These are phyloP conservation scores for Poicephalus meyeri DNA, from an alignment of 2,113 vertebrate species.

Conservation along the genomic window DNA sequence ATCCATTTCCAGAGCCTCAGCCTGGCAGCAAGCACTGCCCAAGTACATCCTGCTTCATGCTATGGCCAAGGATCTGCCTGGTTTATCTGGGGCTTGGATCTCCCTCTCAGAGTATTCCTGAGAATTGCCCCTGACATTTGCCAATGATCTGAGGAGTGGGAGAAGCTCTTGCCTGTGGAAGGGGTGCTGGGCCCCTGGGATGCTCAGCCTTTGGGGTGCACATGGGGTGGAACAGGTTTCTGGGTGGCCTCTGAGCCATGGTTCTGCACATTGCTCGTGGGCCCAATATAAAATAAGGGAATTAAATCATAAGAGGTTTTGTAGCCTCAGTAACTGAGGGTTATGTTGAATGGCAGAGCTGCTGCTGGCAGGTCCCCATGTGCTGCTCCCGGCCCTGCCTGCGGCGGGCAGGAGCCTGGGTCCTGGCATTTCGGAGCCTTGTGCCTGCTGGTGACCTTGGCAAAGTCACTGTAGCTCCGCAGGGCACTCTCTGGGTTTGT, in stretches of 20 bases:
- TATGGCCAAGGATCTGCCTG: background rate
- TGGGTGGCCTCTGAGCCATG: background rate
- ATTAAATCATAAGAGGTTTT: background rate
- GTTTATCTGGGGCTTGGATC: background rate
- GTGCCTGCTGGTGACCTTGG: background rate
- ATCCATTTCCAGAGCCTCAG: background rate
- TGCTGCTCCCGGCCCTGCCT: background rate
- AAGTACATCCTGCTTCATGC: accelerated
- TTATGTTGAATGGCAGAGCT: background rate
- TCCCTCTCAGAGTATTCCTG: accelerated
- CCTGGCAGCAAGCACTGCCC: background rate
- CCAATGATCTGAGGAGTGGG: accelerated
- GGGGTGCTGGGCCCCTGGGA: background rate
- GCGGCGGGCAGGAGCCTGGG: background rate
- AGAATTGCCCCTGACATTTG: background rate
- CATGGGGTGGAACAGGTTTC: accelerated
- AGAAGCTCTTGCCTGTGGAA: accelerated
- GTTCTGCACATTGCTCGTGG: background rate
- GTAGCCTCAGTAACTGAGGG: background rate
- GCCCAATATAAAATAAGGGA: background rate
- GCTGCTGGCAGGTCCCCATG: background rate
- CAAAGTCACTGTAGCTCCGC: background rate
- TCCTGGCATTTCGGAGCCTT: background rate
- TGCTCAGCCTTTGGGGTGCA: background rate
- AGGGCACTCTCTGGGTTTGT: background rate